Percentiles rank a stretch among this genome's conserved stretches.
These are phyloP conservation scores for Anastrepha ludens DNA, from an alignment of 1,140 invertebrate genomes.

Conservation along the genomic window DNA sequence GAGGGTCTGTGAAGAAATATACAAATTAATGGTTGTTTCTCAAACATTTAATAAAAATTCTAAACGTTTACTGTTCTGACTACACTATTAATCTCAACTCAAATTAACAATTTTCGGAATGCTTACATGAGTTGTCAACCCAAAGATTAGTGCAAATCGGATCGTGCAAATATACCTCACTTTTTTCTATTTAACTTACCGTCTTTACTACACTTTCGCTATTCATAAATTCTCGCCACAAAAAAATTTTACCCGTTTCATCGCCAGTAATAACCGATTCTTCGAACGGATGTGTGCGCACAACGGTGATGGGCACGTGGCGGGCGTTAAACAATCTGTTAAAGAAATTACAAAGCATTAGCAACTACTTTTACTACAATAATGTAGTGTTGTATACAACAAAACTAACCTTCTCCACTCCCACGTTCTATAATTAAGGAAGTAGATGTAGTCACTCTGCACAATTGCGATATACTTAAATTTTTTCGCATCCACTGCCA, in stretches of 20 bases:
- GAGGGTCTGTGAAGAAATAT: constrained; percentile 71
- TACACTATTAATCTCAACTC: too few relatives aligned
- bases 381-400: constrained; percentile 3
- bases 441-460: constrained; percentile 67
- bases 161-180: too few relatives aligned
- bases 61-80: too few relatives aligned
- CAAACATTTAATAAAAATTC: not conserved
- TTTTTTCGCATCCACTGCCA: constrained; percentile 63
- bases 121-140: too few relatives aligned
- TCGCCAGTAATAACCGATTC: constrained; percentile 83
- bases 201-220: constrained; percentile 56
- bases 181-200: constrained; percentile 26
- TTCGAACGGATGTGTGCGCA: constrained; percentile 82
- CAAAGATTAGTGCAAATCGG: too few relatives aligned
- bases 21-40: not conserved
- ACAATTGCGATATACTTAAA: constrained; percentile 71
- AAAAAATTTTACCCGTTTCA: constrained; percentile 79
- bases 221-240: constrained; percentile 79
- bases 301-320: constrained; percentile 78
- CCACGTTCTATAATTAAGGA: constrained; percentile 70
- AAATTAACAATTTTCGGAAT: too few relatives aligned
- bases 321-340: constrained; percentile 73
- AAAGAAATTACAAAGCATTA: not conserved
- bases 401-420: constrained; percentile 58
- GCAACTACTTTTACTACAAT: constrained; percentile 31